Evolutionary conservation across 2,113 vertebrate species (phyloP).

Genomic region (Gnathonemus echidnorhynchus): DNA sequence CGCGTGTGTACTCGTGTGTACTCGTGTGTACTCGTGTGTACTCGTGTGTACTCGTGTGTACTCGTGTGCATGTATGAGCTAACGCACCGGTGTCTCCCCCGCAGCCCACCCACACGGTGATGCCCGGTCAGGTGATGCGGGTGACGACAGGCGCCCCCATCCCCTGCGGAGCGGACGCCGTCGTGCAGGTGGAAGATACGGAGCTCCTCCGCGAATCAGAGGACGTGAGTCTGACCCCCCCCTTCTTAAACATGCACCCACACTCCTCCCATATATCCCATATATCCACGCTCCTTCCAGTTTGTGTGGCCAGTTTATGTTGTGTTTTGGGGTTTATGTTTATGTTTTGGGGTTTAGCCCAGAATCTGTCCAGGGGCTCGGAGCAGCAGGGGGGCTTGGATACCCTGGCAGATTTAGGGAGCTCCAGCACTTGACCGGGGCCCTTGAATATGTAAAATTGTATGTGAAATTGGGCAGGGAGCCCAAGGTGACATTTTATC

Average conservation of each 20-base stretch:
- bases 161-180: constrained; percentile 94
- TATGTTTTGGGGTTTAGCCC: neutral
- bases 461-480: neutral
- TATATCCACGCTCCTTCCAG: neutral
- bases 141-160: constrained; percentile 98
- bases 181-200: constrained; percentile 96
- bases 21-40: too few relatives aligned
- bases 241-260: neutral
- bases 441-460: neutral
- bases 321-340: neutral
- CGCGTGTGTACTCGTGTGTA: neutral
- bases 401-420: neutral
- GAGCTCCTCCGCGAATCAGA: constrained; percentile 96
- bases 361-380: neutral
- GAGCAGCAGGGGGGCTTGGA: too few relatives aligned
- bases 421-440: neutral
- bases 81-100: neutral
- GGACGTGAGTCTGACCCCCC: constrained; percentile 72
- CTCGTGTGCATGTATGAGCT: neutral
- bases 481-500: neutral
- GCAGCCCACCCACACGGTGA: constrained; percentile 95
- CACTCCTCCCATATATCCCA: too few relatives aligned
- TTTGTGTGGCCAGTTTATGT: neutral
- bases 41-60: neutral
- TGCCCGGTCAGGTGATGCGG: constrained; percentile 98